Evolutionary conservation across 2,888 invertebrate genomes (phyloP), one percentile per base, ranked within the genome.

Genomic region (Apotomis betuletana): DNA sequence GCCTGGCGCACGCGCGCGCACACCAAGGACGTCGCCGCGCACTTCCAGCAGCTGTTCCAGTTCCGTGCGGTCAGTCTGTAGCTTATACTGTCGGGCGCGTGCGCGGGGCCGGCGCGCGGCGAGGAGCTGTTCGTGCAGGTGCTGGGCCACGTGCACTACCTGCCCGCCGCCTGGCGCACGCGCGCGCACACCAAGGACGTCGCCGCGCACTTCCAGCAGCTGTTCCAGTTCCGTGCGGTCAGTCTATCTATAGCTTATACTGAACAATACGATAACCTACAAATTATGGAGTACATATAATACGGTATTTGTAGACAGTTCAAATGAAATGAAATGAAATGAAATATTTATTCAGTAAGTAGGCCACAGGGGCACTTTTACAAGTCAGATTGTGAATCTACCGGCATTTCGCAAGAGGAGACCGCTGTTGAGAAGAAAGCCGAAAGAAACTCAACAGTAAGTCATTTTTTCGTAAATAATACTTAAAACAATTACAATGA

Each of bases 31-130:
- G 98, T 99, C 2, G 95, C 98, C 41, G 94, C 95, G 41, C 97
- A 98, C 87, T 99, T 99, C 87, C 96, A 97, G 65, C 96, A 98
- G 80, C 94, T 99, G 52, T 99, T 99, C 92, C 99, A 99, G 86
- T 98, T 97, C 85, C 95, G 97, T 88, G 96, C 97, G 74, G 96
- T 70, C 4, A 61, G 71, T 55, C 0, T 1, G 15, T 15, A 15
- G 15, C 15, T 15, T 46, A 85, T 90, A 0, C 65, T 90, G 6
- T 90, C 87, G 8, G 89, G 87, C 0, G 87, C 85, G 0, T 88
- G 89, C 74, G 84, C 90, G 0, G 92, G 92, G 0, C 89, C 91
- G 0, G 87, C 88, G 10, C 85, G 90, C 0, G 91, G 99, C 0
- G 99, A 99, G 86, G 96, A 96, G 78, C 92, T 99, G 73, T 94